Conservation (phyloP, 2,113 vertebrate genomes). For the Orientallactaga bullata region DNA sequence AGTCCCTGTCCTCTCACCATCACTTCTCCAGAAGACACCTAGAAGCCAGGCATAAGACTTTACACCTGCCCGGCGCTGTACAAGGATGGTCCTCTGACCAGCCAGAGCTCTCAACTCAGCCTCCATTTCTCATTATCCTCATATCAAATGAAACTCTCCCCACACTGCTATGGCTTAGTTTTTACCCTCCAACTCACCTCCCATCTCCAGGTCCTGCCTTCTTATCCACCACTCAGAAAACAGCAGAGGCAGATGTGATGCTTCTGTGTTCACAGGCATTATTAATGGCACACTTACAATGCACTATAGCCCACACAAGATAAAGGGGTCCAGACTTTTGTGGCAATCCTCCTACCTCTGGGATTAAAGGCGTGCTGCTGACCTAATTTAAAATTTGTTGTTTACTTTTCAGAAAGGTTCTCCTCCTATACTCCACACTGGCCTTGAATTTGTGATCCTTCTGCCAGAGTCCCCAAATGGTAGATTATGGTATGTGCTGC, state of each 20-base stretch:
- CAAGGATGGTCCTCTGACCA: background rate
- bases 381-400: background rate
- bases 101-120: background rate
- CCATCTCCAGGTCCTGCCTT: background rate
- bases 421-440: background rate
- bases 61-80: background rate
- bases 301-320: background rate
- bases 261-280: background rate
- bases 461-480: background rate
- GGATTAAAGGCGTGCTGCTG: too few species aligned
- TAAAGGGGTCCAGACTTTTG: background rate
- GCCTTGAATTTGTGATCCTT: background rate
- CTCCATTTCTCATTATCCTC: background rate
- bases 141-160: background rate
- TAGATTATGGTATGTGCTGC: background rate
- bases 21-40: background rate
- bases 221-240: fast-evolving
- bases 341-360: too few species aligned
- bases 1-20: too few species aligned
- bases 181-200: background rate
- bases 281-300: background rate
- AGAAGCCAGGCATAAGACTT: background rate
- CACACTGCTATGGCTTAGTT: fast-evolving
- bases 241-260: background rate
- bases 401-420: too few species aligned